phyloP scores from a whole-genome alignment of 2,888 invertebrate genomes.

The Xylota sylvarum region DNA sequence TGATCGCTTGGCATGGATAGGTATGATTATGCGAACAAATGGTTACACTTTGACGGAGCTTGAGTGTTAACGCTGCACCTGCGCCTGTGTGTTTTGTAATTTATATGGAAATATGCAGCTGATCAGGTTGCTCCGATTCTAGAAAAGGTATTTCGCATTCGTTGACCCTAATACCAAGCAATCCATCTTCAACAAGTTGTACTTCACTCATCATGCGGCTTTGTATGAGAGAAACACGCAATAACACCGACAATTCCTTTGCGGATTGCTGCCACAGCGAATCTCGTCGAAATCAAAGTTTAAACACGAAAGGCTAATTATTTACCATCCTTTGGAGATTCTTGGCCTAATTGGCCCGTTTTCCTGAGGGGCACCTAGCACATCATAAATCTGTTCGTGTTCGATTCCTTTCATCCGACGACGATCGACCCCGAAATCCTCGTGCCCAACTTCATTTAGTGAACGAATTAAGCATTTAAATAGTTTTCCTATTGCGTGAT shows the following conservation, averaged over 20 bases:
- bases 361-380: constrained; percentile 15
- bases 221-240: constrained; percentile 31
- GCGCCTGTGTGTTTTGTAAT: constrained; percentile 20
- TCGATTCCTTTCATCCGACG: constrained; percentile 51
- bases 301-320: constrained; percentile 73
- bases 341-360: constrained; percentile 58
- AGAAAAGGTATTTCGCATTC: not conserved
- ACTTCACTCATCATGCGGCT: constrained; percentile 32
- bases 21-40: constrained; percentile 67
- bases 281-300: constrained; percentile 56
- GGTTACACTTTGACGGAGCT: constrained; percentile 56
- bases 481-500: constrained; percentile 67
- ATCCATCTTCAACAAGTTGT: constrained; percentile 16
- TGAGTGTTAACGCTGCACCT: constrained; percentile 56
- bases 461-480: constrained; percentile 70
- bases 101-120: constrained; percentile 25
- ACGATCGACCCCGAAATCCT: constrained; percentile 58
- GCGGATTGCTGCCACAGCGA: constrained; percentile 22
- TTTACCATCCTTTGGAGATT: constrained; percentile 49
- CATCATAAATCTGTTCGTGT: constrained; percentile 69
- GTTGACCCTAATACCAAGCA: constrained; percentile 21
- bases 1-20: constrained; percentile 68
- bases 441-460: constrained; percentile 71
- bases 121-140: not conserved
- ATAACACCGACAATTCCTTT: not conserved